phyloP scores from a whole-genome alignment of 2,888 invertebrate genomes.

The Marronus borbonicus region DNA sequence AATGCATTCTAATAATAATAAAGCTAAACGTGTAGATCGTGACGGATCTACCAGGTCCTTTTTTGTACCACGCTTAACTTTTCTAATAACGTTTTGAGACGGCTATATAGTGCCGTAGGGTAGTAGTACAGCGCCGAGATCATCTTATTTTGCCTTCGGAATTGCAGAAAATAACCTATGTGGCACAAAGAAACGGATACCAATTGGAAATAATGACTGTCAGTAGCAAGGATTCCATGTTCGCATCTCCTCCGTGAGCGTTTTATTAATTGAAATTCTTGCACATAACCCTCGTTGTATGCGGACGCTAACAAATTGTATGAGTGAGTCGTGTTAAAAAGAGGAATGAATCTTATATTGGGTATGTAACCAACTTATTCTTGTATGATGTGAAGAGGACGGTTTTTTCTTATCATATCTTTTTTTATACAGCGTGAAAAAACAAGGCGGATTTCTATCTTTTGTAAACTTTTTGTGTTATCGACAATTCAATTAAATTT shows the following conservation, averaged over 20 bases:
- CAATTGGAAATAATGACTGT: conserved; percentile 31
- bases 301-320: neutral
- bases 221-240: conserved; percentile 2
- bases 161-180: neutral
- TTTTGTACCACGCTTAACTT: conserved; percentile 19
- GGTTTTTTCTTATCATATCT: no score
- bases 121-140: neutral
- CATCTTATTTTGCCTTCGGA: neutral
- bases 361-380: no score
- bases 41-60: conserved; percentile 1
- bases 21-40: conserved; percentile 24
- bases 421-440: no score
- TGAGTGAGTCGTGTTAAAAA: neutral
- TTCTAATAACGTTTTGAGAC: conserved; percentile 25
- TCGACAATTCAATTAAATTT: no score
- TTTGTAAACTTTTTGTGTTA: no score
- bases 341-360: neutral
- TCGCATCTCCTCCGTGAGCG: conserved; percentile 8
- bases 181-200: neutral
- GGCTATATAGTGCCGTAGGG: conserved; percentile 3
- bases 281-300: neutral
- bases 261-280: conserved; percentile 25
- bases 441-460: no score
- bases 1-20: conserved; percentile 2
- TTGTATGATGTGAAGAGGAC: no score